These are phyloP conservation scores for Rhinella marina DNA, from an alignment of 2,797 vertebrate genomes.

Conservation along the genomic window DNA sequence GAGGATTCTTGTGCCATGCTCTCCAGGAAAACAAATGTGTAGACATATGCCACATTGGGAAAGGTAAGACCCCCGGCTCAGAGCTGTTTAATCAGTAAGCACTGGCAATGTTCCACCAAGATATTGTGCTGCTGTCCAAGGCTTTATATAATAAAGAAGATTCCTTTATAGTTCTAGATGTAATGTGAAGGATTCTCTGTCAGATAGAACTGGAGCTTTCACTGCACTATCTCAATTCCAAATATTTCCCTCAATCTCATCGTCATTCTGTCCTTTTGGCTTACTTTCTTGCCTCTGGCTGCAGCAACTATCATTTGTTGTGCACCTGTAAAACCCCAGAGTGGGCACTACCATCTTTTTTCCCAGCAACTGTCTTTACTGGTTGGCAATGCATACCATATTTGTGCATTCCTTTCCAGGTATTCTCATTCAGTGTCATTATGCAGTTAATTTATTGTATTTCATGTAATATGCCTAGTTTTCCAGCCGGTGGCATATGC, in stretches of 20 bases:
- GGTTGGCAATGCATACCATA: too few species aligned
- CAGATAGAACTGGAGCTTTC: background rate
- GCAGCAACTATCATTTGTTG: background rate
- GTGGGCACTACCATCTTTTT: too few species aligned
- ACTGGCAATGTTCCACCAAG: conserved; percentile 3
- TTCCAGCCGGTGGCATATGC: too few species aligned
- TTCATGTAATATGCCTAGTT: too few species aligned
- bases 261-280: background rate
- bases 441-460: too few species aligned
- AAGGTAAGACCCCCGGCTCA: conserved; percentile 33
- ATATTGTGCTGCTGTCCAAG: background rate
- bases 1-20: background rate
- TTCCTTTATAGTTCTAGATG: background rate
- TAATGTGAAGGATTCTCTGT: background rate
- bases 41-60: conserved; percentile 27
- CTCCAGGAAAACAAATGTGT: conserved; percentile 33
- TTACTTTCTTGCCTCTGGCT: background rate
- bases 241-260: background rate
- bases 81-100: conserved; percentile 17
- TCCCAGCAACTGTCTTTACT: too few species aligned
- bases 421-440: too few species aligned
- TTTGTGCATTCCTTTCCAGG: too few species aligned
- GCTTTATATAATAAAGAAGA: background rate
- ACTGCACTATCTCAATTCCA: background rate
- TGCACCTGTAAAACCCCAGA: too few species aligned